phyloP scores from a whole-genome alignment of 2,113 vertebrate genomes.

The Hassar affinis region DNA sequence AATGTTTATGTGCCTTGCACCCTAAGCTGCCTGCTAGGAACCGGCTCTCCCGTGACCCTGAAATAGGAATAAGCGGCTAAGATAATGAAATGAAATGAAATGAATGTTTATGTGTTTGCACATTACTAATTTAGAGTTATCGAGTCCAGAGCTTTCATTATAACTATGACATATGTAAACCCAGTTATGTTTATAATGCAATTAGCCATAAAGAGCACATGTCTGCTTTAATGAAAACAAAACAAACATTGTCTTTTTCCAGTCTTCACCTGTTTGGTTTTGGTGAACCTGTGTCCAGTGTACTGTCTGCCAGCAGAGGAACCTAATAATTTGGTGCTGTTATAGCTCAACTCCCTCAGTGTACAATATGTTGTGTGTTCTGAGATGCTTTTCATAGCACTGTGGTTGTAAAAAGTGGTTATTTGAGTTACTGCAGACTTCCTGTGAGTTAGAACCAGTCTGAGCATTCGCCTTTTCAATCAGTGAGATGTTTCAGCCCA shows the following conservation, averaged over 20 bases:
- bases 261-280: neutral
- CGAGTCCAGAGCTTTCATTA: neutral
- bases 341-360: neutral
- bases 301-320: neutral
- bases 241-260: neutral
- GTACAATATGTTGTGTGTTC: neutral
- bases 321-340: neutral
- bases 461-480: neutral
- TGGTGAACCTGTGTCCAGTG: neutral
- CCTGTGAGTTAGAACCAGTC: neutral
- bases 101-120: neutral
- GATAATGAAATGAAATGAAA: too few relatives aligned
- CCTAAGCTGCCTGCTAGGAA: too few relatives aligned
- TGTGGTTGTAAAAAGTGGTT: neutral
- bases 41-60: too few relatives aligned
- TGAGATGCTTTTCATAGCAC: neutral
- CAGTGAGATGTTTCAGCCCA: neutral
- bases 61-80: too few relatives aligned
- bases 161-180: neutral
- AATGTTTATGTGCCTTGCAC: too few relatives aligned
- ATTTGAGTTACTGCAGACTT: neutral
- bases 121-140: neutral
- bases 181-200: neutral
- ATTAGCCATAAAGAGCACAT: neutral
- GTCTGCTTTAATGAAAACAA: neutral